Evolutionary conservation across 1,140 invertebrate species (phyloP).

Genomic region (Drosophila truncata): DNA sequence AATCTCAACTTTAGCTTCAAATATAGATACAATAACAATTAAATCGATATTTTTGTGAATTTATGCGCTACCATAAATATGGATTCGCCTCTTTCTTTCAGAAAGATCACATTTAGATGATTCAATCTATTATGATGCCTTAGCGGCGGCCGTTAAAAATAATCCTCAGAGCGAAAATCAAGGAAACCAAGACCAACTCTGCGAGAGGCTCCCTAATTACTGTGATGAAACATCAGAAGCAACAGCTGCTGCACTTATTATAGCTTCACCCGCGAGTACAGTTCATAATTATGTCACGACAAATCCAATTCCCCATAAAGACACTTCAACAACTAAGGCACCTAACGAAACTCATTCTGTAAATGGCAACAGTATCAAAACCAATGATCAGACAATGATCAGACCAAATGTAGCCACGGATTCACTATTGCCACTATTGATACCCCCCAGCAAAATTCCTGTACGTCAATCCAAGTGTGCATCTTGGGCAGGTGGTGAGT

Average conservation of each 20-base stretch:
- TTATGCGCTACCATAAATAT: not conserved
- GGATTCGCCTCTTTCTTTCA: slow-evolving; percentile 5
- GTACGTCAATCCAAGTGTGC: slow-evolving; percentile 86
- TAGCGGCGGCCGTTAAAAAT: slow-evolving; percentile 55
- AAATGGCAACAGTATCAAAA: slow-evolving; percentile 1
- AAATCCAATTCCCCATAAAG: slow-evolving; percentile 15
- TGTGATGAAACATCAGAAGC: slow-evolving; percentile 53
- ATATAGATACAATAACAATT: not conserved
- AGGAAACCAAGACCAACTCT: slow-evolving; percentile 5
- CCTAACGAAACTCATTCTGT: slow-evolving; percentile 16
- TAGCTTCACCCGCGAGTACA: slow-evolving; percentile 22
- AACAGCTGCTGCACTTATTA: slow-evolving; percentile 4
- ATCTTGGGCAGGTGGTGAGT: slow-evolving; percentile 86
- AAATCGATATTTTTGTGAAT: not conserved
- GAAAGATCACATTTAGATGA: slow-evolving; percentile 75
- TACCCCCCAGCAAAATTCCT: slow-evolving; percentile 77
- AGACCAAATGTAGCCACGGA: slow-evolving; percentile 49
- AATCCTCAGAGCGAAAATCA: slow-evolving; percentile 28
- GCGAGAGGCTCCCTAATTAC: slow-evolving; percentile 15
- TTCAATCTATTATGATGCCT: slow-evolving; percentile 77
- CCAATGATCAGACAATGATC: slow-evolving; percentile 30
- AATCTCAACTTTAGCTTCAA: not conserved
- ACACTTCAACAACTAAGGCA: slow-evolving; percentile 1
- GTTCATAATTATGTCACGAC: slow-evolving; percentile 17
- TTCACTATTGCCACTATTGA: slow-evolving; percentile 29